Percentiles rank a stretch among this genome's conserved stretches.
These are phyloP conservation scores for Sipha flava DNA, from an alignment of 1,140 invertebrate genomes.

Conservation along the genomic window DNA sequence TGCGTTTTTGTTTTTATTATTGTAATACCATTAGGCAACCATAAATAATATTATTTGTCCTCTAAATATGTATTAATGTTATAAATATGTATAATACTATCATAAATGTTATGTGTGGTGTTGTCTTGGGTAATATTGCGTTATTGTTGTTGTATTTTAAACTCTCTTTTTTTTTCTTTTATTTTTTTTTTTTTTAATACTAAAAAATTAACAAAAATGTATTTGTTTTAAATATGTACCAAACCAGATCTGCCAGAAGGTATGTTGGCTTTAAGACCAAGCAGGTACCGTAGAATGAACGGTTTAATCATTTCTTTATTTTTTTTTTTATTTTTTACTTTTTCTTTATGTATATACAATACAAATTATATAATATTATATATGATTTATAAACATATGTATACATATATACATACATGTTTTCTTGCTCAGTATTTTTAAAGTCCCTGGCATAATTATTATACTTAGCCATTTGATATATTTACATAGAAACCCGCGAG, in stretches of 20 bases:
- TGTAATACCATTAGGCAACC: too few relatives aligned
- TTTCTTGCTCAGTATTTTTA: constrained; percentile 13
- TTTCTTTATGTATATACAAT: background rate
- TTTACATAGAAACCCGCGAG: background rate
- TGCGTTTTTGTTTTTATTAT: too few relatives aligned
- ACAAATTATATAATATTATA: background rate
- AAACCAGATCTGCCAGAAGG: constrained; percentile 28
- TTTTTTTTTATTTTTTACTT: background rate
- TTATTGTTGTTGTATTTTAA: background rate
- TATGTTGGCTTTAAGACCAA: constrained; percentile 23
- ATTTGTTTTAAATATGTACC: constrained; percentile 29
- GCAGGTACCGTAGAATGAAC: constrained; percentile 22
- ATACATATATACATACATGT: background rate
- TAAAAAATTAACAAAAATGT: constrained; percentile 6
- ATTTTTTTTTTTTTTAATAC: too few relatives aligned
- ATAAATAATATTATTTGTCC: too few relatives aligned
- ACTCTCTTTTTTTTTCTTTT: too few relatives aligned
- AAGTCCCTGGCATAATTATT: background rate
- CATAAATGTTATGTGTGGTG: background rate
- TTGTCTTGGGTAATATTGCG: too few relatives aligned
- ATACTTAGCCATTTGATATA: background rate
- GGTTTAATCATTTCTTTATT: background rate
- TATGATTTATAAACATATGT: background rate
- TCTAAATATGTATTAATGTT: too few relatives aligned
- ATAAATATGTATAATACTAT: too few relatives aligned